Evolutionary conservation across 2,113 vertebrate genomes (phyloP), one percentile per base, ranked within the genome.

Genomic region (Chauna torquata): DNA sequence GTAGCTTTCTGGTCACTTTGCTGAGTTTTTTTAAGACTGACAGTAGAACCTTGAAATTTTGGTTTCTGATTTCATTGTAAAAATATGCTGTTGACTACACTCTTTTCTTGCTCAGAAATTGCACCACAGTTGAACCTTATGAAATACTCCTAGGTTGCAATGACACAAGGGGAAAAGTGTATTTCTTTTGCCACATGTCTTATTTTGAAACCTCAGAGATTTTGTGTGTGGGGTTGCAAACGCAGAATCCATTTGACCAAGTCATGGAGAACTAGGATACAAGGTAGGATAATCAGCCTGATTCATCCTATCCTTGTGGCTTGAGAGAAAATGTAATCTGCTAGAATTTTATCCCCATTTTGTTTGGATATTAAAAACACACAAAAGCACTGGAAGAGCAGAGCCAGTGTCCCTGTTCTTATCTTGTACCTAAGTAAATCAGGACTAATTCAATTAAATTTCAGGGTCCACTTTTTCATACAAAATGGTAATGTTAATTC

Each of bases 61-160:
- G 28, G 44, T 75, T 97, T 94, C 75, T 85, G 40, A 77, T 90
- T 95, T 92, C 88, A 90, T 24, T 28, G 27, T 66, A 79, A 82
- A 96, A 96, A 61, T 57, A 80, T 54, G 62, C 45, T 69, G 38
- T 88, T 94, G 58, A 82, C 42, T 34, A 61, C 22, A 47, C 12
- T 77, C 4, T 87, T 72, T 70, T 77, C 27, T 82, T 2, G 5
- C 36, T 76, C 45, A 71, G 49, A 42, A 88, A 70, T 86, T 96
- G 59, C 57, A 72, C 42, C 93, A 82, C 24, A 65, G 14, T 40
- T 69, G 42, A 75, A 32, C 50, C 71, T 52, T 38, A 62, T 27
- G 23, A 90, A 95, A 79, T 38, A 34, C 18, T 69, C 17, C 34
- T 38, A 57, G 40, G 5, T 1, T 82, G 24, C n/a, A 65, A 88